These are phyloP conservation scores for Timandra comae DNA, from an alignment of 2,888 invertebrate genomes.

Conservation along the genomic window DNA sequence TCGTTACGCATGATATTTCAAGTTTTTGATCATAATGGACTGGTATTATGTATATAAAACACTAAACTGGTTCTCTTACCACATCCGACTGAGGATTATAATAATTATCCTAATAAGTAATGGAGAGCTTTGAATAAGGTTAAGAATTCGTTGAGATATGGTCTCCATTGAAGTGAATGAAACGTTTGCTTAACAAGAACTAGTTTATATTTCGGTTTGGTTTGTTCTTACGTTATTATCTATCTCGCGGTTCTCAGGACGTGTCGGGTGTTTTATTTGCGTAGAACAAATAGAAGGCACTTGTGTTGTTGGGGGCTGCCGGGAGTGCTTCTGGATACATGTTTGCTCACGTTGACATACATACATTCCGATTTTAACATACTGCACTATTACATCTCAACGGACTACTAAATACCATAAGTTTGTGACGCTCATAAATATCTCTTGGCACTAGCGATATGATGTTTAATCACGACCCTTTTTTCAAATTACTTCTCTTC, in stretches of 20 bases:
- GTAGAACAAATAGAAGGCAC: conserved; percentile 58
- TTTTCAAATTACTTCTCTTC: too few species aligned
- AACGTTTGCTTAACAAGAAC: conserved; percentile 20
- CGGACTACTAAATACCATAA: too few species aligned
- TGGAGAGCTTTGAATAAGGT: conserved; percentile 10
- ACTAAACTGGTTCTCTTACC: conserved; percentile 26
- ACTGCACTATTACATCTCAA: too few species aligned
- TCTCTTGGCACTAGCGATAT: too few species aligned
- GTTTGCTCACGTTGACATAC: conserved; percentile 63
- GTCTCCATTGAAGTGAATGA: conserved; percentile 9
- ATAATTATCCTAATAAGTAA: conserved; percentile 18
- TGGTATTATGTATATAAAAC: conserved; percentile 13
- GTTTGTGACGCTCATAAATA: too few species aligned
- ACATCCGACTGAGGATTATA: conserved; percentile 23
- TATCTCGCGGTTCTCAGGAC: conserved; percentile 41
- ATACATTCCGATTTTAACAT: conserved; percentile 54
- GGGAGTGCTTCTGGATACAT: conserved; percentile 43
- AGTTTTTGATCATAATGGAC: conserved; percentile 18
- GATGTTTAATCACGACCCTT: too few species aligned
- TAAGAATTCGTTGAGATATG: conserved; percentile 11
- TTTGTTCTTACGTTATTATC: conserved; percentile 49
- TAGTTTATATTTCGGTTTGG: conserved; percentile 24
- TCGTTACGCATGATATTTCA: conserved; percentile 19
- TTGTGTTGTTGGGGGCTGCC: conserved; percentile 38
- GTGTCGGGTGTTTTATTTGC: conserved; percentile 60